These are phyloP conservation scores for Julus scandinavius DNA, from an alignment of 2,888 invertebrate species.

Conservation along the genomic window DNA sequence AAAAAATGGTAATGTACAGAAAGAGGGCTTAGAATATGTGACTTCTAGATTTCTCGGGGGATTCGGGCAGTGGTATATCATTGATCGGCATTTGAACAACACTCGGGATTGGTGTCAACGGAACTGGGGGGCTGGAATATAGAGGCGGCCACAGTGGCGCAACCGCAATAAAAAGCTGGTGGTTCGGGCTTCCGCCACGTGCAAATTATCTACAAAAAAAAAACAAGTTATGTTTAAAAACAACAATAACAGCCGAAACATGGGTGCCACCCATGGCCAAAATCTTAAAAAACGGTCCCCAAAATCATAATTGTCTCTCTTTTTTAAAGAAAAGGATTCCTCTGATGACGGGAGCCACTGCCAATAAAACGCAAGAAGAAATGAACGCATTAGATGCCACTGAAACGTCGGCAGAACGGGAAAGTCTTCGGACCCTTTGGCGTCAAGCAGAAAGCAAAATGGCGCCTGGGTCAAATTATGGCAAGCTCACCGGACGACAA, in stretches of 20 bases:
- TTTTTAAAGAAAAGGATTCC: background rate
- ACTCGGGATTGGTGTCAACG: background rate
- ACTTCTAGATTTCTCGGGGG: background rate
- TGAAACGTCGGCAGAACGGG: background rate
- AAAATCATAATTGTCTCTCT: background rate
- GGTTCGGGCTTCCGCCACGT: background rate
- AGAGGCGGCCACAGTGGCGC: background rate
- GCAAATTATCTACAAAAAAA: constrained; percentile 14
- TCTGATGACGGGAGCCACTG: background rate
- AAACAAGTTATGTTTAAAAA: background rate
- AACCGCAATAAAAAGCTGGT: background rate
- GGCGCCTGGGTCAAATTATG: background rate
- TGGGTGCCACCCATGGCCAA: background rate
- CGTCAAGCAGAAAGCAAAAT: background rate
- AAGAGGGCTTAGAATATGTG: background rate
- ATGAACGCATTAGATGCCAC: background rate
- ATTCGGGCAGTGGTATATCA: background rate
- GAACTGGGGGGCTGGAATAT: background rate
- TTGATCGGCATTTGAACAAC: too few species aligned
- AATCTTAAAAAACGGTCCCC: constrained; percentile 26
- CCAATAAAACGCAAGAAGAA: background rate
- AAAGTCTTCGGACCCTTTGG: background rate
- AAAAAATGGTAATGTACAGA: background rate
- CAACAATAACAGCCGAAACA: constrained; percentile 5
- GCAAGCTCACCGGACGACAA: background rate